phyloP scores from a whole-genome alignment of 1,140 invertebrate species.

The Musca vetustissima region DNA sequence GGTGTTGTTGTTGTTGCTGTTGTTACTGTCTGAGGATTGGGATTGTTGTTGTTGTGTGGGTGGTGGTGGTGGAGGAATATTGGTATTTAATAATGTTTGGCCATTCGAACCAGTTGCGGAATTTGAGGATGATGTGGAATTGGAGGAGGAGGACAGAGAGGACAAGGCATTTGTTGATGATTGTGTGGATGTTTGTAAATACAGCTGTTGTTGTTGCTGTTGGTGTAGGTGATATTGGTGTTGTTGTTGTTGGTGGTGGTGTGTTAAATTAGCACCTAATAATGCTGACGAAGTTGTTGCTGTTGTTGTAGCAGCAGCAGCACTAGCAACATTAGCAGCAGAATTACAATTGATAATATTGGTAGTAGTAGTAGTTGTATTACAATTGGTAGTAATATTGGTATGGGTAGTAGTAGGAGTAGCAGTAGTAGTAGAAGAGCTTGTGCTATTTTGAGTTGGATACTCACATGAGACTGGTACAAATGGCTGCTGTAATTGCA shows the following conservation, averaged over 20 bases:
- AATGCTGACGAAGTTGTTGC: conserved; percentile 2
- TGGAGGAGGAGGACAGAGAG: conserved; percentile 1
- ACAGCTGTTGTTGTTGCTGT: conserved; percentile 19
- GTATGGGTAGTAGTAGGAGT: conserved; percentile 31
- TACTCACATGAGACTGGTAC: conserved; percentile 92
- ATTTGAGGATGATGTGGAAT: neutral
- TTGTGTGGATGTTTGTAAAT: neutral
- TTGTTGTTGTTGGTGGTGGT: conserved; percentile 42
- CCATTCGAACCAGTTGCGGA: neutral
- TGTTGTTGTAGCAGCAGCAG: conserved; percentile 21
- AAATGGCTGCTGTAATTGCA: conserved; percentile 92
- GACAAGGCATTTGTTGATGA: conserved; percentile 1
- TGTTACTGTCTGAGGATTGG: conserved; percentile 3
- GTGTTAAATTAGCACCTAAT: conserved; percentile 32
- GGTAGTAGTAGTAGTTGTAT: conserved; percentile 44
- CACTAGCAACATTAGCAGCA: conserved; percentile 25
- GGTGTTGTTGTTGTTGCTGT: conserved; percentile 25
- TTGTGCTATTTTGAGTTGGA: conserved; percentile 64
- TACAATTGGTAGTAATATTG: conserved; percentile 40
- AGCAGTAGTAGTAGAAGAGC: conserved; percentile 28
- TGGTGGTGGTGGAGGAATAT: conserved; percentile 5
- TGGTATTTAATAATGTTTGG: neutral
- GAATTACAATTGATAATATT: conserved; percentile 42
- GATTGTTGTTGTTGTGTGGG: conserved; percentile 16
- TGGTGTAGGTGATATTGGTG: conserved; percentile 27